Evolutionary conservation across 2,888 invertebrate species (phyloP).

Genomic region (Melinopterus prodromus): DNA sequence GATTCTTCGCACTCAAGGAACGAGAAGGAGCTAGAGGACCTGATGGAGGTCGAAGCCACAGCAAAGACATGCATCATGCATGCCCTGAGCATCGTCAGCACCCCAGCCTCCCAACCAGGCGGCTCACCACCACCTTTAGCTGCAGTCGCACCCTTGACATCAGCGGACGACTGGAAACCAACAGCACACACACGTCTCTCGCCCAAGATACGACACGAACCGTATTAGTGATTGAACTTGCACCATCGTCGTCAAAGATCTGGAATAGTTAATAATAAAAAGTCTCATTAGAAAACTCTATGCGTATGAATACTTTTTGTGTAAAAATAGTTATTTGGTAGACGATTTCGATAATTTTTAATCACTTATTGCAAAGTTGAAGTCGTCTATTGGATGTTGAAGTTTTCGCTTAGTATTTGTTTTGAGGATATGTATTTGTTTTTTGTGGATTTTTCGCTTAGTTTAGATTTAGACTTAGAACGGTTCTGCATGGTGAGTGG

Average conservation of each 20-base stretch:
- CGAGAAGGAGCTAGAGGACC: conserved; percentile 64
- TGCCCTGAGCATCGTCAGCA: conserved; percentile 65
- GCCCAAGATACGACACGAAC: conserved; percentile 55
- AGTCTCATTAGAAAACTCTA: background rate
- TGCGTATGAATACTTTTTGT: background rate
- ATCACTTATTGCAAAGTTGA: background rate
- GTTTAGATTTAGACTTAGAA: background rate
- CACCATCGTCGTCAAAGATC: background rate
- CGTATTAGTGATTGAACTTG: conserved; percentile 49
- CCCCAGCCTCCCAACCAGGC: conserved; percentile 54
- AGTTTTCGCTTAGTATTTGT: background rate
- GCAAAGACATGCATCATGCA: conserved; percentile 65
- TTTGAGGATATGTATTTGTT: background rate
- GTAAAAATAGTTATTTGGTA: background rate
- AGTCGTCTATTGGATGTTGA: background rate
- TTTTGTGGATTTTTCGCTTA: background rate
- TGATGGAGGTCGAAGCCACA: conserved; percentile 62
- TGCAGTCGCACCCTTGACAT: conserved; percentile 54
- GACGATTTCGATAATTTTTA: background rate
- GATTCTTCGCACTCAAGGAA: conserved; percentile 64
- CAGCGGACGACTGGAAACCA: conserved; percentile 57
- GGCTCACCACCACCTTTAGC: conserved; percentile 57
- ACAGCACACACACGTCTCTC: conserved; percentile 56
- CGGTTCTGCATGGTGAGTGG: background rate
- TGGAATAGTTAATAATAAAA: background rate